phyloP scores from a whole-genome alignment of 2,113 vertebrate species.

The Vanacampus margaritifer region DNA sequence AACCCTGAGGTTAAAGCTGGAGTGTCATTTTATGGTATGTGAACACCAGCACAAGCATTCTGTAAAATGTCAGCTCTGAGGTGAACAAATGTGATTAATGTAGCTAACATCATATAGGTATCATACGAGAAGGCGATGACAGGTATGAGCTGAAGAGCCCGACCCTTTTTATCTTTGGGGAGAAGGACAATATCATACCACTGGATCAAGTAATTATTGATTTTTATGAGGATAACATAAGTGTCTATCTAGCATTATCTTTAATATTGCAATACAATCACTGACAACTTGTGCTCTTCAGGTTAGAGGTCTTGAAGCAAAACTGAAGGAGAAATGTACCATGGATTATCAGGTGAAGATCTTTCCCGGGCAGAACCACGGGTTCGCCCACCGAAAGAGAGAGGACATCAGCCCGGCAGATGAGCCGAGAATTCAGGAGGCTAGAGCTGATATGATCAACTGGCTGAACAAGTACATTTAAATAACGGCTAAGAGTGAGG shows the following conservation, averaged over 20 bases:
- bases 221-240: no score
- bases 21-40: constrained; percentile 74
- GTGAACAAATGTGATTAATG: constrained; percentile 8
- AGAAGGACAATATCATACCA: constrained; percentile 73
- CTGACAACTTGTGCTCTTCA: constrained; percentile 32
- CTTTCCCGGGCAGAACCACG: constrained; percentile 87
- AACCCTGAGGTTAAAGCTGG: constrained; percentile 71
- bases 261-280: neutral
- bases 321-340: constrained; percentile 79
- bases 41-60: neutral
- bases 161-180: constrained; percentile 80
- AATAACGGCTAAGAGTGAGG: constrained; percentile 9
- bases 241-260: neutral
- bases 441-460: constrained; percentile 82
- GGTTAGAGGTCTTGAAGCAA: constrained; percentile 78
- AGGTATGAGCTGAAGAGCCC: constrained; percentile 69
- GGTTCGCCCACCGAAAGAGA: constrained; percentile 86
- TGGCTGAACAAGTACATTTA: constrained; percentile 86
- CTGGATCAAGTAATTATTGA: constrained; percentile 67
- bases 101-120: constrained; percentile 56
- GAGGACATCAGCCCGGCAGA: constrained; percentile 82
- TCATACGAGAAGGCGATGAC: constrained; percentile 71
- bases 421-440: constrained; percentile 80
- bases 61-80: neutral
- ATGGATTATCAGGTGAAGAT: constrained; percentile 84